phyloP scores from a whole-genome alignment of 2,113 vertebrate genomes.

The zebrafish (Danio rerio) region GRCz12tu NC_133200.1:2463501-2464000 shows the following conservation, averaged over 20 bases:
- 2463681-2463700: not conserved
- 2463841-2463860: not conserved
- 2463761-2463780: not conserved
- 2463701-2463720: not conserved
- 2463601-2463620: not conserved
- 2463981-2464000: not conserved
- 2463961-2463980: not conserved
- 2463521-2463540: constrained; percentile 67
- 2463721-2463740: not conserved
- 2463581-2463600: constrained; percentile 2
- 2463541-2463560: constrained; percentile 61
- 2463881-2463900: not conserved
- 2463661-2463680: constrained; percentile 25
- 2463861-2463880: not conserved
- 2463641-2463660: constrained; percentile 15
- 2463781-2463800: constrained; percentile 15
- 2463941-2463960: not conserved
- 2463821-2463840: constrained; percentile 1
- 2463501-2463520: constrained; percentile 58
- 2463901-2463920: not conserved
- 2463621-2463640: not conserved
- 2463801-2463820: not conserved
- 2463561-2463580: constrained; percentile 55
- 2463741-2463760: constrained; percentile 31
- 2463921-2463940: not conserved